phyloP scores from a whole-genome alignment of 92 coral and sea anemone genomes.

The Parazoanthus atlanticus region DNA sequence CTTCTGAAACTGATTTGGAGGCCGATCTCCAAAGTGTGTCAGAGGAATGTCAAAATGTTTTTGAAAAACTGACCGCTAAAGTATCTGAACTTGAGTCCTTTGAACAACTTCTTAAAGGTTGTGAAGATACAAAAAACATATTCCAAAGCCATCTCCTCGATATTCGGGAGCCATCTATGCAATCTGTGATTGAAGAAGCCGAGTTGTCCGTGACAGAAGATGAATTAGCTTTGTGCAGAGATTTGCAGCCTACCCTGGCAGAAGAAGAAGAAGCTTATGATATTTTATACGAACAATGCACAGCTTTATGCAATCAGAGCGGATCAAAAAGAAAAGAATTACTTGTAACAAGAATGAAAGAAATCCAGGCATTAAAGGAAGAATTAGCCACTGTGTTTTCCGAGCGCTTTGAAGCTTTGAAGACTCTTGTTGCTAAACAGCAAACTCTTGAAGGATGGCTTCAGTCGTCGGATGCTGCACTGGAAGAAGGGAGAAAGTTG shows the following conservation, averaged over 20 bases:
- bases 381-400: constrained; percentile 38
- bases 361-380: constrained; percentile 39
- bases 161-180: constrained; percentile 33
- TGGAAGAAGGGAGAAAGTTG: constrained; percentile 45
- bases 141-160: constrained; percentile 38
- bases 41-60: constrained; percentile 9
- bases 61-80: not conserved
- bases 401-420: constrained; percentile 54
- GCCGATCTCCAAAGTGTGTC: constrained; percentile 2
- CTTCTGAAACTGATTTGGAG: constrained; percentile 24
- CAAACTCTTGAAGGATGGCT: constrained; percentile 82
- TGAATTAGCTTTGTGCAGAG: constrained; percentile 57
- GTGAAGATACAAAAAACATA: constrained; percentile 13
- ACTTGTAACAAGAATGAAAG: constrained; percentile 39
- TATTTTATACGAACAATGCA: constrained; percentile 38
- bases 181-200: constrained; percentile 39
- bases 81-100: constrained; percentile 20
- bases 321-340: constrained; percentile 39
- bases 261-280: constrained; percentile 54
- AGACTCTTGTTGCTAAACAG: constrained; percentile 66
- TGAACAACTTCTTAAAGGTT: constrained; percentile 15
- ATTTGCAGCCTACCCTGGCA: constrained; percentile 47
- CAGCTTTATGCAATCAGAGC: constrained; percentile 26
- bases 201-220: constrained; percentile 47
- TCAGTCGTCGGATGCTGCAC: constrained; percentile 47